Evolutionary conservation across 2,797 vertebrate species (phyloP).

Genomic region (Microtus californicus): DNA sequence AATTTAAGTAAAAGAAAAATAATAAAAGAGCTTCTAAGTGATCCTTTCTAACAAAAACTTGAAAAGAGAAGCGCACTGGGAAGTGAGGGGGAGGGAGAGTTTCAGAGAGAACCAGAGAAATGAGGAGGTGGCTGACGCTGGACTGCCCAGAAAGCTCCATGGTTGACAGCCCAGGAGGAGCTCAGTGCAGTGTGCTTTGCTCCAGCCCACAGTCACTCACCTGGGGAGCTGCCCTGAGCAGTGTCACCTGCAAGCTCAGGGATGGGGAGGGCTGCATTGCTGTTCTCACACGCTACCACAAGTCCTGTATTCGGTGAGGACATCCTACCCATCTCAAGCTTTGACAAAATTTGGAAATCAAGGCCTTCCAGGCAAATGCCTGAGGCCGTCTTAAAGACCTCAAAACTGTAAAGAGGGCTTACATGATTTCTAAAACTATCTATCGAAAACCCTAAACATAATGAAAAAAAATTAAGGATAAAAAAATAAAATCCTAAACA

Average conservation of each 20-base stretch:
- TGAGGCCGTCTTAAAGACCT: constrained; percentile 12
- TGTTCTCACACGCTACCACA: constrained; percentile 24
- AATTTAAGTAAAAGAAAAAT: neutral
- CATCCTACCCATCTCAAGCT: neutral
- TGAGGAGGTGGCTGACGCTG: neutral
- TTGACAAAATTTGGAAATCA: constrained; percentile 1
- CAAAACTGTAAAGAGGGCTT: neutral
- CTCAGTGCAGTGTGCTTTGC: fast-evolving
- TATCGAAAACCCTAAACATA: neutral
- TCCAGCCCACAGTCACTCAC: neutral
- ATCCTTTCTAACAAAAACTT: neutral
- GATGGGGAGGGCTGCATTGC: neutral
- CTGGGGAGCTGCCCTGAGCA: neutral
- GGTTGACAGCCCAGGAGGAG: neutral
- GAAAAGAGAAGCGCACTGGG: neutral
- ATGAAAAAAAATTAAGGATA: neutral
- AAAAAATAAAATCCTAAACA: constrained; percentile 46
- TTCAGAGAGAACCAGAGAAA: too few relatives aligned
- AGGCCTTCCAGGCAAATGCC: constrained; percentile 54
- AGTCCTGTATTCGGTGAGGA: constrained; percentile 15
- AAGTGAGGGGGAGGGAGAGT: neutral
- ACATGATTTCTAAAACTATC: neutral
- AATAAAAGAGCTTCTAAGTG: neutral
- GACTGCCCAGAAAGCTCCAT: neutral
- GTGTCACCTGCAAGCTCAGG: neutral